A percentile compares a stretch with the other conserved stretches of the same genome.
Evolutionary conservation across 2,113 vertebrate genomes (phyloP).

Genomic region (Phaetusa simplex): DNA sequence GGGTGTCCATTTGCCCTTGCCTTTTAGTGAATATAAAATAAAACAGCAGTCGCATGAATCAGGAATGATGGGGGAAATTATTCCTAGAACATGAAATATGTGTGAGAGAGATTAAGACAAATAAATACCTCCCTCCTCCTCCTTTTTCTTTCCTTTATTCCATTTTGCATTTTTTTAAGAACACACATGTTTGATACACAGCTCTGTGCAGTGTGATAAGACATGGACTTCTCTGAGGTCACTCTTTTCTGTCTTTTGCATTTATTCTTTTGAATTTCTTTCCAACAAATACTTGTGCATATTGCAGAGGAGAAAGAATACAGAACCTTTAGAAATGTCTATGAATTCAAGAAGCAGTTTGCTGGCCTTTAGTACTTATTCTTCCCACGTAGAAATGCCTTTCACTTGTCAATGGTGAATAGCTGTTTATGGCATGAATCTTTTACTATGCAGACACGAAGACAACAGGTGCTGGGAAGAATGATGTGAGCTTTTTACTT

Average conservation of each 20-base stretch:
- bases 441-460: background rate
- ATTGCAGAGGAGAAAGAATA: conserved; percentile 36
- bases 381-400: conserved; percentile 30
- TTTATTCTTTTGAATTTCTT: conserved; percentile 36
- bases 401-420: conserved; percentile 32
- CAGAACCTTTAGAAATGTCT: conserved; percentile 51
- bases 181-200: conserved; percentile 36
- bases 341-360: conserved; percentile 49
- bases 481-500: conserved; percentile 30
- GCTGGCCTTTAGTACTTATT: conserved; percentile 25
- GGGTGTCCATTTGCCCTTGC: background rate
- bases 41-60: background rate
- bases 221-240: conserved; percentile 5
- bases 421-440: conserved; percentile 43
- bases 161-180: background rate
- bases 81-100: conserved; percentile 20
- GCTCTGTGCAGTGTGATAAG: conserved; percentile 38
- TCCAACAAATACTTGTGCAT: conserved; percentile 43
- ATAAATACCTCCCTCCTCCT: conserved; percentile 30
- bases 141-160: background rate
- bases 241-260: background rate
- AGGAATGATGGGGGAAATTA: background rate
- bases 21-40: conserved; percentile 7
- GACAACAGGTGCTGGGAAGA: conserved; percentile 59
- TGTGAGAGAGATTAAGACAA: conserved; percentile 61